A percentile compares a stretch with the other conserved stretches of the same genome.
Conservation (phyloP, 2,888 invertebrate genomes). For the Macaria notata region DNA sequence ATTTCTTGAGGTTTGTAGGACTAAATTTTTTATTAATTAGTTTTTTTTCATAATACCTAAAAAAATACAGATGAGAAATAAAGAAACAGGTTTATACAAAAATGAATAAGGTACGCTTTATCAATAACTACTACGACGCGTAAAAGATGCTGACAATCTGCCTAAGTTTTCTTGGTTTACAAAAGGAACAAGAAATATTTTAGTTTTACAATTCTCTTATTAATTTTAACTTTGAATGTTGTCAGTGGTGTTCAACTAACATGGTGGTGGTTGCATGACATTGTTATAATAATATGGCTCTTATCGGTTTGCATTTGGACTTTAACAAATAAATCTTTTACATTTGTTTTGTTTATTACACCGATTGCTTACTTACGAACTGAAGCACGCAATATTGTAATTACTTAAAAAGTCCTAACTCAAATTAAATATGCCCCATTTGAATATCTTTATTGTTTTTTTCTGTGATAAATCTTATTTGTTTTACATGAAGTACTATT, state of each 20-base stretch:
- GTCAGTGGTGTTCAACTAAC: background rate
- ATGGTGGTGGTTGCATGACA: slow-evolving; percentile 9
- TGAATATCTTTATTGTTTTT: slow-evolving; percentile 4
- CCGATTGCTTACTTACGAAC: slow-evolving; percentile 7
- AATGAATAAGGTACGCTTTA: too few species aligned
- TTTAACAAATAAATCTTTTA: slow-evolving; percentile 7
- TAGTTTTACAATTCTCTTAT: too few species aligned
- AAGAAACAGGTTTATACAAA: too few species aligned
- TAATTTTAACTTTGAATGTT: too few species aligned
- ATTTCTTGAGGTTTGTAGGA: too few species aligned
- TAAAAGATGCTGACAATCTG: too few species aligned
- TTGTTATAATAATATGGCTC: background rate
- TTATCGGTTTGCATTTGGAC: slow-evolving; percentile 2
- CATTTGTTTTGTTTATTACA: slow-evolving; percentile 16
- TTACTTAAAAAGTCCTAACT: slow-evolving; percentile 2
- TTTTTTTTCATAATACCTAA: too few species aligned
- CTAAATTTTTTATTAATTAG: too few species aligned
- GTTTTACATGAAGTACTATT: slow-evolving; percentile 1
- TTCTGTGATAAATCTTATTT: slow-evolving; percentile 3
- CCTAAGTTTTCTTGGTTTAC: too few species aligned
- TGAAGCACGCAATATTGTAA: slow-evolving; percentile 18
- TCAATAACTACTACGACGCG: too few species aligned
- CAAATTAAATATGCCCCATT: slow-evolving; percentile 4
- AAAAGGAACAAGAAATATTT: too few species aligned
- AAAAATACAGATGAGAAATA: too few species aligned